Base-by-base conservation (phyloP, 2,888 invertebrate genomes). In the Horisme vitalbata region DNA sequence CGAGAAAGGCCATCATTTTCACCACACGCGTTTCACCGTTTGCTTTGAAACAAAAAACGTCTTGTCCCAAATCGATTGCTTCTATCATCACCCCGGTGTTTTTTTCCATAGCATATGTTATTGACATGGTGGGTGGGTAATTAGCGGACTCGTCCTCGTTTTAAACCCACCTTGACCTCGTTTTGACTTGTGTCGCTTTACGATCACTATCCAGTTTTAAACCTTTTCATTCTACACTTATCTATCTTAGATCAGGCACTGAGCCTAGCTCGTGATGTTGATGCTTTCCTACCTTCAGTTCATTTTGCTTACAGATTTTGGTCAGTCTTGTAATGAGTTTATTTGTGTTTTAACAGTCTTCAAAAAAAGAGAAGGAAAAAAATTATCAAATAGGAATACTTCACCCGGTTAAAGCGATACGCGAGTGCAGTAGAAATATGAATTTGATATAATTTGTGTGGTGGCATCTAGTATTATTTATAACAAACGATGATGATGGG, bases 161-260 rank as follows among this genome's bases (percentile, higher is more conserved):
- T 76, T 76, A 75, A 72, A 76, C 62, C 61, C 70, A 83, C 86
- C 87, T 86, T 87, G 87, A 86, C 88, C 86, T 79, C 79, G 77
- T 79, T 85, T 68, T 61, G 52, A 55, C 68, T 77, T 84, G 69
- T 59, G 53, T 59, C 68, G 59, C 64, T 84, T 86, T 83, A 85
- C 77, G 79, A 80, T 71, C 67, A 65, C 71, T 71, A 71, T 75
- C 66, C 68, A 61, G 72, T 72, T 80, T 83, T 76, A 80, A 71
- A 71, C 67, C 38, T 74, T 75, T 80, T 80, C 70, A 76, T 75
- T 72, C 64, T 68, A 55, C 68, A 71, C 67, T 61, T 58, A 66
- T n/a, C n/a, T n/a, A n/a, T 65, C 65, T 71, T 71, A 64, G 75
- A 75, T 23, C 4, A 23, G 4, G 8, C 8, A 23, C 9, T 8